Conservation (phyloP, 2,797 vertebrate species). For the Xenopus petersii region DNA sequence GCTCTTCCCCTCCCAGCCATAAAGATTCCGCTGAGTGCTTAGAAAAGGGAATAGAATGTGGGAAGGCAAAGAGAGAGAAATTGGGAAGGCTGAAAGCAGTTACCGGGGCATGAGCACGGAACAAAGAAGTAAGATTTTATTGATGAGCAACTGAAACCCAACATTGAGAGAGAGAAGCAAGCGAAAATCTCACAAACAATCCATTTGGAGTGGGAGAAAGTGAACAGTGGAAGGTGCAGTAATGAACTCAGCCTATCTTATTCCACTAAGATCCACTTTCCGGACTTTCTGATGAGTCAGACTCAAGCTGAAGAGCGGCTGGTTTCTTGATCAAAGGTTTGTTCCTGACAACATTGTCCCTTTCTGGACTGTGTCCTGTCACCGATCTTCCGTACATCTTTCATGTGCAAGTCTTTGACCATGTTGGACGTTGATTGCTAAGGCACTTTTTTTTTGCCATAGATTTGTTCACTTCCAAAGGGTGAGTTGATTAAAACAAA, state of each 20-base stretch:
- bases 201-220: too few relatives aligned
- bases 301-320: conserved; percentile 12
- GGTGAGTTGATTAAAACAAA: conserved; percentile 7
- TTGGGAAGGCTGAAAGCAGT: background rate
- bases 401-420: background rate
- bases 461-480: background rate
- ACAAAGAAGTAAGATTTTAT: background rate
- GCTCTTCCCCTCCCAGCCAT: conserved; percentile 29
- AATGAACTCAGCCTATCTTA: background rate
- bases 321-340: conserved; percentile 10
- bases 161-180: background rate
- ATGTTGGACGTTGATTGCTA: background rate
- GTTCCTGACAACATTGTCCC: background rate
- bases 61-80: conserved; percentile 7
- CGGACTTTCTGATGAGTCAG: conserved; percentile 6
- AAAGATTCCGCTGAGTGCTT: conserved; percentile 41
- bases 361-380: background rate
- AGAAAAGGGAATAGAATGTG: conserved; percentile 29
- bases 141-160: background rate
- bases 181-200: background rate
- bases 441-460: background rate
- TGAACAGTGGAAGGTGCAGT: background rate
- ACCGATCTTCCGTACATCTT: background rate
- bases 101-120: background rate
- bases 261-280: background rate